These are phyloP conservation scores for Dynastes hyllus DNA, from an alignment of 2,888 invertebrate genomes.

Conservation along the genomic window DNA sequence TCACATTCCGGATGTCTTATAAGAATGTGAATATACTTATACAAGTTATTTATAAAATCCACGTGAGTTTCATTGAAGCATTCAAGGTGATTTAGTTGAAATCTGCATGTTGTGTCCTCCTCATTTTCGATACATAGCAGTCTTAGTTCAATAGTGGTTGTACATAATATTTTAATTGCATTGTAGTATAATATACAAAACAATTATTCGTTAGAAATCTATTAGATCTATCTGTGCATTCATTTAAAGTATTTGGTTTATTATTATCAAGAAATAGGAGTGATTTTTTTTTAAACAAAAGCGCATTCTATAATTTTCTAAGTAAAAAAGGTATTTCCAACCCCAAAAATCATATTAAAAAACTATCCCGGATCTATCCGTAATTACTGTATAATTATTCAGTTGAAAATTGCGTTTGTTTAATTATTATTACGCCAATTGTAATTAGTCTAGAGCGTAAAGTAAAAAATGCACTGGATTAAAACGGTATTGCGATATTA, in stretches of 20 bases:
- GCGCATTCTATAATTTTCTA: too few species aligned
- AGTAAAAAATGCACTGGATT: conserved; percentile 8
- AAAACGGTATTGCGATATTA: not conserved
- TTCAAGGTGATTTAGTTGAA: conserved; percentile 19
- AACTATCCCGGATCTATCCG: not conserved
- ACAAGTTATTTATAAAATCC: conserved; percentile 11
- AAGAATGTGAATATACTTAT: conserved; percentile 9
- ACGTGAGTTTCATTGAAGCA: not conserved
- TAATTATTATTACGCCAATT: conserved; percentile 4
- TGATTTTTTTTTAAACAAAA: too few species aligned
- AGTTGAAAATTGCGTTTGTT: not conserved
- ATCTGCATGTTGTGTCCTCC: conserved; percentile 9
- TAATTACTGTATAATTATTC: not conserved
- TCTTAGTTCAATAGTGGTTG: not conserved
- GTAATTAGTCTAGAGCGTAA: not conserved
- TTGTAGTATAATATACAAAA: too few species aligned
- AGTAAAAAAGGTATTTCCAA: too few species aligned
- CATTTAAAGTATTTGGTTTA: too few species aligned
- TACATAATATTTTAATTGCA: not conserved
- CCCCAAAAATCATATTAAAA: too few species aligned
- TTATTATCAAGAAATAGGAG: too few species aligned
- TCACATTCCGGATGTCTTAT: conserved; percentile 7
- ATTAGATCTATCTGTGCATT: too few species aligned
- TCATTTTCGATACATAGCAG: not conserved
- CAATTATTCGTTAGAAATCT: too few species aligned